Conservation (phyloP, 2,888 invertebrate genomes). For the Microchrysa polita region DNA sequence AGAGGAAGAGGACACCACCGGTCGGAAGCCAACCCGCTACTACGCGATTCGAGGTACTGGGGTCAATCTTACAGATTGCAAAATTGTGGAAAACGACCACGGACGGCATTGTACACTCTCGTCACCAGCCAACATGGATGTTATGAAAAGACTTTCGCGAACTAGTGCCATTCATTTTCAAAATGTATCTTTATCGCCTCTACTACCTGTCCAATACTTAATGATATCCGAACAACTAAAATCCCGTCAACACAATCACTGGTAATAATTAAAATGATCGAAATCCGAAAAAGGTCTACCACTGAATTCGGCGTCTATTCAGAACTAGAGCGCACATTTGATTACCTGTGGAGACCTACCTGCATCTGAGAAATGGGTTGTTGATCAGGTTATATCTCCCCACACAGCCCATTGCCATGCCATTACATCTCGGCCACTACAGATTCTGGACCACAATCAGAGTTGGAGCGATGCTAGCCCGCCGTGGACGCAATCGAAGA, state of each 20-base stretch:
- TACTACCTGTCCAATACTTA: neutral
- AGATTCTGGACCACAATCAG: constrained; percentile 9
- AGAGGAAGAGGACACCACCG: neutral
- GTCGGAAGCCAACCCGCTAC: no score
- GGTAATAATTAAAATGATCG: neutral
- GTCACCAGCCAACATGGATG: neutral
- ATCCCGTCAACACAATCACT: neutral
- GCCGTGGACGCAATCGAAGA: neutral
- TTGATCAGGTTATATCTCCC: neutral
- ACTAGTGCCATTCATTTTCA: neutral
- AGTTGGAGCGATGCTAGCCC: constrained; percentile 9
- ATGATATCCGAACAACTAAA: neutral
- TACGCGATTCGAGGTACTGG: neutral
- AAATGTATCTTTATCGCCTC: neutral
- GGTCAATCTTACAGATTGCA: neutral
- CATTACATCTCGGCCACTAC: neutral
- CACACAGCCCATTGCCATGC: neutral
- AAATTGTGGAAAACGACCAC: neutral
- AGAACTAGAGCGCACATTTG: constrained; percentile 24
- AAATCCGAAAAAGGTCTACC: no score
- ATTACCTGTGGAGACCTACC: constrained; percentile 22
- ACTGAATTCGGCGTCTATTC: constrained; percentile 7
- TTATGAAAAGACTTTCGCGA: neutral
- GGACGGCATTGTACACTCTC: neutral
- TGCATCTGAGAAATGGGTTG: neutral